A percentile compares a stretch with the other conserved stretches of the same genome.
phyloP scores from a whole-genome alignment of 2,113 vertebrate species.

The Leiothrix lutea region DNA sequence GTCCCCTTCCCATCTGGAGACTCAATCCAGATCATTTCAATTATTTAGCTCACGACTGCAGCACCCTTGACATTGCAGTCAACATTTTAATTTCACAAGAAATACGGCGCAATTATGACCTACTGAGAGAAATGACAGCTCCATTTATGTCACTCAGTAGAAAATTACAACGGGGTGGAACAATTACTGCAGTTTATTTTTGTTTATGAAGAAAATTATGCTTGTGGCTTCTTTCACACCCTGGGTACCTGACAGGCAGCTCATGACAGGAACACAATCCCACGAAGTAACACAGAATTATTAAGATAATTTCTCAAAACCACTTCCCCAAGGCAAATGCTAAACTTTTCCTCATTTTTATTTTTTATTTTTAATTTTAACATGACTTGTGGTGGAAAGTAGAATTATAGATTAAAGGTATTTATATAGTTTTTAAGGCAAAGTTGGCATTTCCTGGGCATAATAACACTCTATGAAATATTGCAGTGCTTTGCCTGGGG shows the following conservation, averaged over 20 bases:
- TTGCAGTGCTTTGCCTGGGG: background rate
- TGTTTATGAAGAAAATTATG: conserved; percentile 12
- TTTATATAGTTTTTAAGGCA: background rate
- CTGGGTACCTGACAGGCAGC: background rate
- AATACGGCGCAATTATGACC: conserved; percentile 7
- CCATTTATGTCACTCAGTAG: background rate
- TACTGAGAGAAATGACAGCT: background rate
- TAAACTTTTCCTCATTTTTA: background rate
- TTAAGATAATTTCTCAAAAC: conserved; percentile 15
- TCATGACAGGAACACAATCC: background rate
- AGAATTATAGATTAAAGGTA: background rate
- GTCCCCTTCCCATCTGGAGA: background rate
- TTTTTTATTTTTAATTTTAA: background rate
- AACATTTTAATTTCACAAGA: conserved; percentile 52
- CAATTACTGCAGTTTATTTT: conserved; percentile 22
- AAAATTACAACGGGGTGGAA: conserved; percentile 36
- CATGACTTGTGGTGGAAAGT: background rate
- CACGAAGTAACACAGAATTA: background rate
- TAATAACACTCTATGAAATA: background rate
- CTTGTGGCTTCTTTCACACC: background rate
- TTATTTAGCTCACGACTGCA: conserved; percentile 20
- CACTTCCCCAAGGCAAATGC: background rate
- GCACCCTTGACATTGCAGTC: background rate
- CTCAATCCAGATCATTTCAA: background rate
- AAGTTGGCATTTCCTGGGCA: background rate